Conservation (phyloP, 2,888 invertebrate genomes). For the Diarsia brunnea region DNA sequence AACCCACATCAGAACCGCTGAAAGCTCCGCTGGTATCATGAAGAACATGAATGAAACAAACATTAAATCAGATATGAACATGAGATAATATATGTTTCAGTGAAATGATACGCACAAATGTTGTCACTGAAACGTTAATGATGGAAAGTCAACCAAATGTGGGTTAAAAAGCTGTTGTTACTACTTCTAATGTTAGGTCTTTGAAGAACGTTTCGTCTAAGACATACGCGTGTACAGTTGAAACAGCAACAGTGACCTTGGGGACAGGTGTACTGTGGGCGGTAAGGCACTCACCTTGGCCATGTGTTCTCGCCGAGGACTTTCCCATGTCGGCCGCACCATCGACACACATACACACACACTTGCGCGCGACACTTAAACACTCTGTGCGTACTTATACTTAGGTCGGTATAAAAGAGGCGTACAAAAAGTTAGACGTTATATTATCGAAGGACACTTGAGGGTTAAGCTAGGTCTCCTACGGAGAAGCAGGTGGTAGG, state of each 20-base stretch:
- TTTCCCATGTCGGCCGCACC: slow-evolving; percentile 91
- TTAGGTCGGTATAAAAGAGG: slow-evolving; percentile 89
- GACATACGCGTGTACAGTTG: slow-evolving; percentile 39
- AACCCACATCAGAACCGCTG: slow-evolving; percentile 42
- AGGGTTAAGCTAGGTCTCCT: slow-evolving; percentile 86
- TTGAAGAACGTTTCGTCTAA: slow-evolving; percentile 15
- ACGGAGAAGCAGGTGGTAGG: slow-evolving; percentile 86
- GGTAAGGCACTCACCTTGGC: slow-evolving; percentile 87
- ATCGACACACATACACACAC: slow-evolving; percentile 88
- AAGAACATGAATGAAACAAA: slow-evolving; percentile 43
- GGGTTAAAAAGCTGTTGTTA: neutral
- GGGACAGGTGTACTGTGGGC: slow-evolving; percentile 76
- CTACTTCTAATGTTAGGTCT: slow-evolving; percentile 13
- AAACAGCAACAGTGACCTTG: slow-evolving; percentile 73
- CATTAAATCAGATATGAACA: slow-evolving; percentile 15
- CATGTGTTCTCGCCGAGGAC: slow-evolving; percentile 91
- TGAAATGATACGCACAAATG: slow-evolving; percentile 15
- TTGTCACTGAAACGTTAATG: neutral
- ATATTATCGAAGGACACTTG: slow-evolving; percentile 90
- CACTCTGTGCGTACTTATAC: slow-evolving; percentile 86
- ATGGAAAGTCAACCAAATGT: slow-evolving; percentile 5
- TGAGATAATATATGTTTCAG: slow-evolving; percentile 2
- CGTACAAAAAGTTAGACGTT: slow-evolving; percentile 89
- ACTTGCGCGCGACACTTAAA: slow-evolving; percentile 84
- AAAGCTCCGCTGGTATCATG: slow-evolving; percentile 49